Evolutionary conservation across 35 echinoderm and acorn worm species (phyloP).

Genomic region (Acanthaster planci): DNA sequence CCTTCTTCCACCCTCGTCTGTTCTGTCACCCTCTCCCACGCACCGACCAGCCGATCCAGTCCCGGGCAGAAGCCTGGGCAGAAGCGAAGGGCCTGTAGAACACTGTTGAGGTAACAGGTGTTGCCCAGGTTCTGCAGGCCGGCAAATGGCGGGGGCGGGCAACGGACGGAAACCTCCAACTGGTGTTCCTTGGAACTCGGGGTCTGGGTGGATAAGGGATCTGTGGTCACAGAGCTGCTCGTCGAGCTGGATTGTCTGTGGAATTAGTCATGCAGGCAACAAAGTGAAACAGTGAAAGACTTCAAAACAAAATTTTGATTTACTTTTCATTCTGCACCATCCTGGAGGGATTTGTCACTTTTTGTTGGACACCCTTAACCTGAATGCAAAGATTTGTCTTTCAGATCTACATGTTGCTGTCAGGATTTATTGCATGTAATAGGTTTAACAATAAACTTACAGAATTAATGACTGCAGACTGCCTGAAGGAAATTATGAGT

Average conservation of each 20-base stretch:
- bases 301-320: no score
- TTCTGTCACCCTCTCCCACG: constrained; percentile 7
- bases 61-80: constrained; percentile 70
- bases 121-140: constrained; percentile 94
- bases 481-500: no score
- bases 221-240: neutral
- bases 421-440: no score
- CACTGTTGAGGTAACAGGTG: constrained; percentile 93
- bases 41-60: constrained; percentile 34
- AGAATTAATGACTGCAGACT: no score
- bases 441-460: no score
- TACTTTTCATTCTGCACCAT: no score
- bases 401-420: no score
- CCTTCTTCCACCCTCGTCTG: neutral
- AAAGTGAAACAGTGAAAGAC: no score
- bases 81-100: constrained; percentile 74
- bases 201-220: neutral
- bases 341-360: no score
- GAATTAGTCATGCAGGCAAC: neutral
- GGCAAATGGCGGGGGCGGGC: constrained; percentile 46
- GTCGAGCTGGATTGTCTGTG: neutral
- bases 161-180: neutral
- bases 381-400: no score
- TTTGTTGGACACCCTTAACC: no score
- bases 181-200: neutral